Percentiles rank a stretch among this genome's conserved stretches.
These are phyloP conservation scores for Coilia nasus DNA, from an alignment of 2,797 vertebrate species.

Conservation along the genomic window DNA sequence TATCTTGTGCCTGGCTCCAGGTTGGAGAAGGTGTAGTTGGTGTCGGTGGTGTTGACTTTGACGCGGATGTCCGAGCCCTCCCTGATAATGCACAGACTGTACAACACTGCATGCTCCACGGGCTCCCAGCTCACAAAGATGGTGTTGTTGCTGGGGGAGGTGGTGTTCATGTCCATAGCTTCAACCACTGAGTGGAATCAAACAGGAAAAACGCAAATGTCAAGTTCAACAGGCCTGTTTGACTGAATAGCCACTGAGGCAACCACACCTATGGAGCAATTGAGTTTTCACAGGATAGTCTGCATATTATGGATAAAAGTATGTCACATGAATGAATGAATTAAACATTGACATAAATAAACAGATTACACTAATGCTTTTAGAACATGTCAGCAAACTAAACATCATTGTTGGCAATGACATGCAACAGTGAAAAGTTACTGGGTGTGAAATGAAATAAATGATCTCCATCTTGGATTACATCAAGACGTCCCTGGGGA, in stretches of 20 bases:
- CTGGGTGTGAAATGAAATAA: slow-evolving; percentile 51
- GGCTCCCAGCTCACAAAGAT: slow-evolving; percentile 81
- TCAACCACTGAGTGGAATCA: slow-evolving; percentile 74
- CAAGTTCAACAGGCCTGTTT: not conserved
- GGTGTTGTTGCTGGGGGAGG: slow-evolving; percentile 73
- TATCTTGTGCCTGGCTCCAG: slow-evolving; percentile 84
- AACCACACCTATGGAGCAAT: not conserved
- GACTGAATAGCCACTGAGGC: no score
- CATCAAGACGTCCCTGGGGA: slow-evolving; percentile 57
- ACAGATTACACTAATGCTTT: not conserved
- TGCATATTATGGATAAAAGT: not conserved
- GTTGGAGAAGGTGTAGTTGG: slow-evolving; percentile 68
- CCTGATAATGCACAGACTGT: slow-evolving; percentile 81
- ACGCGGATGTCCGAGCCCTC: slow-evolving; percentile 75
- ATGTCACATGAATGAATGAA: not conserved
- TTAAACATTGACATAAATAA: not conserved
- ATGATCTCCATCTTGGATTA: slow-evolving; percentile 62
- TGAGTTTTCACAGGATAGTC: not conserved
- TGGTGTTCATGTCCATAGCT: slow-evolving; percentile 75
- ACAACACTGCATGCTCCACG: slow-evolving; percentile 77
- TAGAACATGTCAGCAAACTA: not conserved
- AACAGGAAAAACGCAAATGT: slow-evolving; percentile 22
- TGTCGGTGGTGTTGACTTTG: slow-evolving; percentile 81
- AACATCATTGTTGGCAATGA: not conserved
- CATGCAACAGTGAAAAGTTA: slow-evolving; percentile 31